These are phyloP conservation scores for Drosophila setosimentum DNA, from an alignment of 2,888 invertebrate genomes.

Conservation along the genomic window DNA sequence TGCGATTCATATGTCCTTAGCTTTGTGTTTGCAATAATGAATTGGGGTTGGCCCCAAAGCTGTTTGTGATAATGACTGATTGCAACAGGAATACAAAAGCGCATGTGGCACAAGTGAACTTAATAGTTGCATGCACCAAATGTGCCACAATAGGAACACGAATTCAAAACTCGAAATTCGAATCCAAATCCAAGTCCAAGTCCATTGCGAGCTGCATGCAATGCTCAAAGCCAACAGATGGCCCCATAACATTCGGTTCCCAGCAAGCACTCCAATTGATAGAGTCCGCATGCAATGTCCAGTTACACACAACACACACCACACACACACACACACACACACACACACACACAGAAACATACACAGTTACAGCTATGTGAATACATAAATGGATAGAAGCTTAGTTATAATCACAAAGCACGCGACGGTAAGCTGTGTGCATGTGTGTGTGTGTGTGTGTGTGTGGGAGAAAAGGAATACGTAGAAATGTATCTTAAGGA, in stretches of 20 bases:
- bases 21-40: neutral
- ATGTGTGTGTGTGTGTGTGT: slow-evolving; percentile 10
- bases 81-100: slow-evolving; percentile 2
- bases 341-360: slow-evolving; percentile 13
- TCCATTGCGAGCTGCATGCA: slow-evolving; percentile 54
- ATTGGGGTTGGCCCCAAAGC: neutral
- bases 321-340: slow-evolving; percentile 3
- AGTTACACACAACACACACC: slow-evolving; percentile 10
- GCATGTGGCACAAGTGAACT: slow-evolving; percentile 38
- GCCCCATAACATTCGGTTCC: slow-evolving; percentile 24
- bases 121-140: slow-evolving; percentile 23
- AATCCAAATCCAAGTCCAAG: neutral
- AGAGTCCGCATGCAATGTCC: slow-evolving; percentile 30
- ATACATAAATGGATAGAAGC: slow-evolving; percentile 3
- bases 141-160: slow-evolving; percentile 20
- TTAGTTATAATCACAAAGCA: slow-evolving; percentile 58
- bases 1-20: neutral
- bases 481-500: slow-evolving; percentile 41
- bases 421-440: slow-evolving; percentile 62
- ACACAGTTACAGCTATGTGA: neutral
- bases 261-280: slow-evolving; percentile 14
- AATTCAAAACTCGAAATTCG: slow-evolving; percentile 5
- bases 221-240: slow-evolving; percentile 51
- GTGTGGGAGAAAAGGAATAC: neutral
- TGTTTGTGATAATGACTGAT: neutral